A percentile compares a stretch with the other conserved stretches of the same genome.
phyloP scores from a whole-genome alignment of 1,140 invertebrate genomes.

The Papilio xuthus region DNA sequence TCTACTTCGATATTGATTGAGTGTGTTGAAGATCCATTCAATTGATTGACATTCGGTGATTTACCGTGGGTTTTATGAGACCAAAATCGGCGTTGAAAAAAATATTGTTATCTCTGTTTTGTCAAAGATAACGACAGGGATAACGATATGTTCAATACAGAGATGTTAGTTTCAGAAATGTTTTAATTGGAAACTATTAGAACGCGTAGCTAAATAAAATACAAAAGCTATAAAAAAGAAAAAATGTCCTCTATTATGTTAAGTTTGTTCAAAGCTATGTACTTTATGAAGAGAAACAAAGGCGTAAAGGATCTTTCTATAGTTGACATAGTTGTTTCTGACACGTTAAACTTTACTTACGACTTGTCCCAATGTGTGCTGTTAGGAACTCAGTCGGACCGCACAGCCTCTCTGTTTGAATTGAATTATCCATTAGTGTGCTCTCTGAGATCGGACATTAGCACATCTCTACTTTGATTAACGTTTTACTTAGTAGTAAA shows the following conservation, averaged over 20 bases:
- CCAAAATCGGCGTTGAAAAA: too few species aligned
- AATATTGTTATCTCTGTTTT: too few species aligned
- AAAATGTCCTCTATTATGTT: too few species aligned
- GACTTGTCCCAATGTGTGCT: background rate
- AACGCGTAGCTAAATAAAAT: too few species aligned
- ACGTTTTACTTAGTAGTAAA: background rate
- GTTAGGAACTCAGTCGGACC: background rate
- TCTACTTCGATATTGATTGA: background rate
- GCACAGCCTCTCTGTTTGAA: background rate
- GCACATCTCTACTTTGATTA: background rate
- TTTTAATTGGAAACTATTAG: too few species aligned
- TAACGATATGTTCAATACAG: too few species aligned
- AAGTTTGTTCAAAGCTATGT: too few species aligned
- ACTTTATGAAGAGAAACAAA: background rate
- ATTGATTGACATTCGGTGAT: background rate
- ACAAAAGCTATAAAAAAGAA: too few species aligned
- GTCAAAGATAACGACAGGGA: too few species aligned
- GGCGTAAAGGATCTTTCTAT: background rate
- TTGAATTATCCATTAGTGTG: background rate
- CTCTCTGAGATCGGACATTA: background rate
- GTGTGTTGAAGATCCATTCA: background rate
- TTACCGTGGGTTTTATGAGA: too few species aligned
- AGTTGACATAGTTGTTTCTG: background rate
- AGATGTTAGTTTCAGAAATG: too few species aligned
- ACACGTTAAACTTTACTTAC: constrained; percentile 3